These are phyloP conservation scores for Geodia barretti DNA, from an alignment of 37 sponge, comb jelly and placozoan species.

Conservation along the genomic window DNA sequence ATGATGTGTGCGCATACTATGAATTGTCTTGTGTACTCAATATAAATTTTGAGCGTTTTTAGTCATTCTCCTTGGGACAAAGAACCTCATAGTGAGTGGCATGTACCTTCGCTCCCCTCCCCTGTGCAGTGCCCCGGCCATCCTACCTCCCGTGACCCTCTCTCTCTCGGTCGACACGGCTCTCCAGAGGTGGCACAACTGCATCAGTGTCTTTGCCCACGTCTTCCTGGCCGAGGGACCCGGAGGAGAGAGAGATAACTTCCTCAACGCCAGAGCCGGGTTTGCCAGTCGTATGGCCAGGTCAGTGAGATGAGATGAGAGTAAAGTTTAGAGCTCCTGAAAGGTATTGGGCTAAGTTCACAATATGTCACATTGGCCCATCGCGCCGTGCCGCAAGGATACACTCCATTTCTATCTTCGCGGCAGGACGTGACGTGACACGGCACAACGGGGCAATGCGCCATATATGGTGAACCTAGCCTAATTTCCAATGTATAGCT, in stretches of 20 bases:
- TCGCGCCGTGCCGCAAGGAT: too few relatives aligned
- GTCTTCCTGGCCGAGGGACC: slow-evolving; percentile 89
- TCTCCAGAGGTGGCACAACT: slow-evolving; percentile 60
- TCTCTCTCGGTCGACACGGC: slow-evolving; percentile 51
- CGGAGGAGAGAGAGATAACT: slow-evolving; percentile 74
- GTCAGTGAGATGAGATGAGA: slow-evolving; percentile 25
- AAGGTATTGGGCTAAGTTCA: not conserved
- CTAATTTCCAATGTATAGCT: too few relatives aligned
- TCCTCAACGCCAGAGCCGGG: slow-evolving; percentile 83
- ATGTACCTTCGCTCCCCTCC: not conserved
- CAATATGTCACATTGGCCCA: not conserved
- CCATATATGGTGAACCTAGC: too few relatives aligned
- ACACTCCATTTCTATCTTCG: too few relatives aligned
- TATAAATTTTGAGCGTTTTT: too few relatives aligned
- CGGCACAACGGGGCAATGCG: too few relatives aligned
- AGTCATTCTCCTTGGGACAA: too few relatives aligned
- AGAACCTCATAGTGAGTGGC: too few relatives aligned
- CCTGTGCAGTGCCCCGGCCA: not conserved
- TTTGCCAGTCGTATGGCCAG: slow-evolving; percentile 87
- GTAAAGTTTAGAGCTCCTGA: not conserved
- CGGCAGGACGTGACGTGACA: too few relatives aligned
- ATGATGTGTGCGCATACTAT: too few relatives aligned
- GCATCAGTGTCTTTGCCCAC: slow-evolving; percentile 82
- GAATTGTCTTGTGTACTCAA: too few relatives aligned
- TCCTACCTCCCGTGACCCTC: slow-evolving; percentile 10